Evolutionary conservation across 2,797 vertebrate genomes (phyloP).

Genomic region (Brachymystax lenok): DNA sequence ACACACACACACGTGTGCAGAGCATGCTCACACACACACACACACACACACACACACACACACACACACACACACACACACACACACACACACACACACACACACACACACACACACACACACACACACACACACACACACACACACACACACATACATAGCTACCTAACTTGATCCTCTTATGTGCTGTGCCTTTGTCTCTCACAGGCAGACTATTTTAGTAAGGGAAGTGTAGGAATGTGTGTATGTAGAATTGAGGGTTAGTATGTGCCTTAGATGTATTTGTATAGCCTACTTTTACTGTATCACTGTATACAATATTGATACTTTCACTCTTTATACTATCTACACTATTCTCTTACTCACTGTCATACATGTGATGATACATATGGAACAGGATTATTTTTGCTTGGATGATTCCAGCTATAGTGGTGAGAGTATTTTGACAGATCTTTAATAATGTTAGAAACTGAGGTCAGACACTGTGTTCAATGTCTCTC

Average conservation of each 20-base stretch:
- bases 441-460: not conserved
- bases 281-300: not conserved
- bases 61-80: slow-evolving; percentile 22
- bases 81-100: slow-evolving; percentile 20
- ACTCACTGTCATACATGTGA: not conserved
- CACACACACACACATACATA: slow-evolving; percentile 23
- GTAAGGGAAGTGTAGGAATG: slow-evolving; percentile 22
- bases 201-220: not conserved
- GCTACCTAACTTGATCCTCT: not conserved
- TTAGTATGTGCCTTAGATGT: slow-evolving; percentile 8
- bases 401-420: not conserved
- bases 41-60: slow-evolving; percentile 13
- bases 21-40: slow-evolving; percentile 5
- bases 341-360: not conserved
- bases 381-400: not conserved
- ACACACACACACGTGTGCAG: not conserved
- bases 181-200: not conserved
- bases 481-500: slow-evolving; percentile 32
- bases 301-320: not conserved
- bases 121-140: too few species aligned
- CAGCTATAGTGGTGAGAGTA: not conserved
- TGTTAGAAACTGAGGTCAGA: slow-evolving; percentile 47
- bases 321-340: not conserved
- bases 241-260: not conserved
- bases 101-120: slow-evolving; percentile 10